Base-by-base conservation (phyloP, 2,113 vertebrate species). In the Pheucticus melanocephalus region DNA sequence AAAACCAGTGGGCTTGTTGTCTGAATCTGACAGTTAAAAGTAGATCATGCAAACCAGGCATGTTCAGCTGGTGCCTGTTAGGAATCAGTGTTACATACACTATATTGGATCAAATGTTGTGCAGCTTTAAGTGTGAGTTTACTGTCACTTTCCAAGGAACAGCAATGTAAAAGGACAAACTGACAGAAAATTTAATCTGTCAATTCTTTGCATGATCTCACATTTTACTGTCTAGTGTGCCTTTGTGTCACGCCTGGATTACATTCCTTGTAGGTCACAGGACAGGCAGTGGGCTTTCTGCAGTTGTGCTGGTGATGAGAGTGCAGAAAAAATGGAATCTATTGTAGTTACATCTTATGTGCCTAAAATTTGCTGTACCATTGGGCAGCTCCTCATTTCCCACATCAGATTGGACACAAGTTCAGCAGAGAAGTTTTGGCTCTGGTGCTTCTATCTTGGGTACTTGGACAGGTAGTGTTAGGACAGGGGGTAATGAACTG, bases 1-100 rank as follows among this genome's bases (percentile, higher is more conserved):
- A 83, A 78, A 92, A 77, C 76, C 35, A 66, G 56, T 70, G 82
- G 72, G 69, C 27, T 93, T 93, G 51, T 92, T 94, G 70, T 66
- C 88, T 90, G 86, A 76, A 59, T 95, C 19, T 92, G 63, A 51
- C 63, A 80, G n/a, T 65, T 86, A 61, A 80, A 91, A 96, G 92
- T 56, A 88, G 70, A 82, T 91, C 57, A 63, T 61, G 71, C 82
- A 88, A 88, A 53, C 57, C 61, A 92, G 45, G 48, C 8, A 0
- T 76, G 75, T 60, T 94, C 53, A 65, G 59, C 63, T 77, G 79
- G 71, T 73, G 85, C 75, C 44, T 72, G 44, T 30, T 42, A 51
- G 65, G 61, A 82, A 22, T 48, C 66, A 16, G 9, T 37, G n/a
- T n/a, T 81, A 27, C 4, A 13, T 61, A 12, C 31, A 5, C 72